A percentile compares a stretch with the other conserved stretches of the same genome.
These are phyloP conservation scores for Orestias chungarensis DNA, from an alignment of 2,797 vertebrate species.

Conservation along the genomic window DNA sequence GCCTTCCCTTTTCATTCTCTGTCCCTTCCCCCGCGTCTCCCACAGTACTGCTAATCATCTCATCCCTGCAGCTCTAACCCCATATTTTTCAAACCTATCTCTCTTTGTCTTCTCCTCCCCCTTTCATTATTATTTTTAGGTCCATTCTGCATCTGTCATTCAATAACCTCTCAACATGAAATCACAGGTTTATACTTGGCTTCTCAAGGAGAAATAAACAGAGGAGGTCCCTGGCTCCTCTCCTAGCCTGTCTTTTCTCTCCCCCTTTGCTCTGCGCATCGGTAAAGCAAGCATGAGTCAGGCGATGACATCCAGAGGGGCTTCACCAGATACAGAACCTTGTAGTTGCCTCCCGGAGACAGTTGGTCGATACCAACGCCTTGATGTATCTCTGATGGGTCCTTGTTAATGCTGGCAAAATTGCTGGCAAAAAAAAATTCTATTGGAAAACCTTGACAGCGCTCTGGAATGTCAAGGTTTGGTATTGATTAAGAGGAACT, in stretches of 20 bases:
- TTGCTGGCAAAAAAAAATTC: constrained; percentile 52
- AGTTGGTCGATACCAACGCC: constrained; percentile 40
- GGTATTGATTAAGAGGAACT: constrained; percentile 47
- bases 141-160: background rate
- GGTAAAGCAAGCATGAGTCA: constrained; percentile 33
- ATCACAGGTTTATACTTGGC: constrained; percentile 47
- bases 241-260: constrained; percentile 2
- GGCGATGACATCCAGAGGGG: constrained; percentile 18
- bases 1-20: constrained; percentile 28
- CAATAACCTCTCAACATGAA: constrained; percentile 12
- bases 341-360: constrained; percentile 24
- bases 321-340: constrained; percentile 29
- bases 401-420: constrained; percentile 43
- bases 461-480: constrained; percentile 54
- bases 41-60: constrained; percentile 19
- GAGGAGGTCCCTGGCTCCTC: constrained; percentile 19
- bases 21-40: background rate
- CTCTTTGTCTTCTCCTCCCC: background rate
- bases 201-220: constrained; percentile 31
- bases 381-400: constrained; percentile 44
- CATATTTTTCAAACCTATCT: constrained; percentile 26
- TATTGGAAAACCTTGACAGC: constrained; percentile 41
- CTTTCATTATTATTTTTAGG: background rate
- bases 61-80: constrained; percentile 29
- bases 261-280: background rate